Evolutionary conservation across 2,797 vertebrate genomes (phyloP), one percentile per base, ranked within the genome.

Genomic region (Sus cebifrons): DNA sequence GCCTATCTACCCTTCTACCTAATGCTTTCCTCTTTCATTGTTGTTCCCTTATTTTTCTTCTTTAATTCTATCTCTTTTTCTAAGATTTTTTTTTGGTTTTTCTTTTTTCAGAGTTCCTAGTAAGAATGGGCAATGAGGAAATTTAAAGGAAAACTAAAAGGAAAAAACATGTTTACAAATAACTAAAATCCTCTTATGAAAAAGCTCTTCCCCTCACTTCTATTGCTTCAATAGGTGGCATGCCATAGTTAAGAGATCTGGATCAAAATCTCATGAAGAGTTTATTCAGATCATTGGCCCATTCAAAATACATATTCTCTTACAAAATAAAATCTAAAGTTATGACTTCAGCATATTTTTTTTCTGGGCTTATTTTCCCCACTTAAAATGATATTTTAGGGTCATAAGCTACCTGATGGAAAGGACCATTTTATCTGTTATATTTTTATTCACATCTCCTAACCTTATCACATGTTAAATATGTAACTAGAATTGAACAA

Each of bases 311-410:
- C 25, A 77, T 54, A 95, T 89, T 86, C 32, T 49, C n/a, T 74
- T 89, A 83, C 32, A 94, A 85, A 95, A 86, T 77, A 91, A 94
- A 92, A 78, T 32, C 36, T 79, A 79, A 94, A 89, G 49, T 83
- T 82, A 91, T 0, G 20, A 94, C n/a, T 93, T 91, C 9, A 79
- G 54, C 40, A 36, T 92, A 83, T 92, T 83, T 93, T 86, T 54
- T 93, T 90, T 36, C 93, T 95, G 85, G 56, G 32, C 68, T 91
- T 93, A 78, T 96, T 73, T 93, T 52, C 21, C 32, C 15, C 27
- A 93, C 49, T 92, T 89, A 87, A 40, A 49, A 49, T 49, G 44
- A 49, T 49, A 49, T 49, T 49, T 49, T 49, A 49, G 52, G 89
- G 20, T n/a, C 60, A 68, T 92, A 89, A 74, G 16, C 16, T 88